phyloP scores from a whole-genome alignment of 2,113 vertebrate genomes.

The Meriones unguiculatus region DNA sequence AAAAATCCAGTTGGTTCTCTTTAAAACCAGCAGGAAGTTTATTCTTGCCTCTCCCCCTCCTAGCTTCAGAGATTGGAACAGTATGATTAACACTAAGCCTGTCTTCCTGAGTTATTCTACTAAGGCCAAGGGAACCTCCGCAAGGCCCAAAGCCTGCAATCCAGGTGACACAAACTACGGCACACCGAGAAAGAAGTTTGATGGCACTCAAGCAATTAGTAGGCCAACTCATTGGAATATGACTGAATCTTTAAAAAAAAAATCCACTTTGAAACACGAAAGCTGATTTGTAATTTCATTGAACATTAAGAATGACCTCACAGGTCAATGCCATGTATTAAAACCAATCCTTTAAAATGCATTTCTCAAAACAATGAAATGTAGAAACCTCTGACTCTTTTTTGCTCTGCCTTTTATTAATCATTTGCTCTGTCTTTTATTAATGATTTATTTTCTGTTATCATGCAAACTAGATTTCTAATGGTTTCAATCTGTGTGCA shows the following conservation, averaged over 20 bases:
- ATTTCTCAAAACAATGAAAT: slow-evolving; percentile 11
- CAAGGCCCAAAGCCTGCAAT: background rate
- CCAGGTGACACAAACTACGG: background rate
- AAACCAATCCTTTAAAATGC: background rate
- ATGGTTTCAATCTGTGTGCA: slow-evolving; percentile 37
- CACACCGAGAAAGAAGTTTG: slow-evolving; percentile 3
- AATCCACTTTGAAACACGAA: slow-evolving; percentile 19
- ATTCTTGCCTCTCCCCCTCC: slow-evolving; percentile 28
- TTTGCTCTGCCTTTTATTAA: background rate
- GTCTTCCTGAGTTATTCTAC: slow-evolving; percentile 61
- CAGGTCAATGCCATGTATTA: slow-evolving; percentile 9
- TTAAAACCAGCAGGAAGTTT: slow-evolving; percentile 63
- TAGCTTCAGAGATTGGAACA: slow-evolving; percentile 46
- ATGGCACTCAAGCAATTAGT: slow-evolving; percentile 24
- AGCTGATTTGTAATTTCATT: slow-evolving; percentile 57
- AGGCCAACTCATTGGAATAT: slow-evolving; percentile 10
- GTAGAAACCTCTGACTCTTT: slow-evolving; percentile 3
- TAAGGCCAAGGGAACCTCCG: background rate
- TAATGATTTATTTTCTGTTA: slow-evolving; percentile 45
- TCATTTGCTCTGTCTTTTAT: slow-evolving; percentile 35
- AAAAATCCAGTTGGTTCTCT: slow-evolving; percentile 4
- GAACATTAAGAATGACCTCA: slow-evolving; percentile 31
- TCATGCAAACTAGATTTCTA: slow-evolving; percentile 39
- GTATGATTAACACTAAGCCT: slow-evolving; percentile 61
- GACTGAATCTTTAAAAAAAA: slow-evolving; percentile 57